Percentiles rank a stretch among this genome's conserved stretches.
These are phyloP conservation scores for Drosophila bipectinata DNA, from an alignment of 1,140 invertebrate species.

Conservation along the genomic window DNA sequence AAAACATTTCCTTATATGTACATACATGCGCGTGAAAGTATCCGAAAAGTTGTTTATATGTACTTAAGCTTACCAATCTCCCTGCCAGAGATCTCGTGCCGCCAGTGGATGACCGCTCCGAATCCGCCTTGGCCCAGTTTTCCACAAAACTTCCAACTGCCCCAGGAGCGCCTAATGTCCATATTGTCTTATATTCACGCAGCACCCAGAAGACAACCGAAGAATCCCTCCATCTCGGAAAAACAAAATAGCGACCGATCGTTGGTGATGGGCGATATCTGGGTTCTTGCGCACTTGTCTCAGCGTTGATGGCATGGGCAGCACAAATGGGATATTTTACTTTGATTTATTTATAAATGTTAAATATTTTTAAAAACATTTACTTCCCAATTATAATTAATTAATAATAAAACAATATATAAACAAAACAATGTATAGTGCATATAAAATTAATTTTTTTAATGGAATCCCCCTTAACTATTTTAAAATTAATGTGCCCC, in stretches of 20 bases:
- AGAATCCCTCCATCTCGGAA: slow-evolving; percentile 19
- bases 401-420: background rate
- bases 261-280: slow-evolving; percentile 14
- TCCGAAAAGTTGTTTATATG: slow-evolving; percentile 15
- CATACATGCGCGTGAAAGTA: background rate
- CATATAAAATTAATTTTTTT: no score
- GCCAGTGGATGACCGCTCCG: slow-evolving; percentile 64
- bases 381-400: background rate
- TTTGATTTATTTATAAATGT: background rate
- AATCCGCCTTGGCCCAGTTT: slow-evolving; percentile 66
- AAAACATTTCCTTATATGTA: slow-evolving; percentile 18
- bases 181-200: background rate
- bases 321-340: background rate
- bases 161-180: background rate
- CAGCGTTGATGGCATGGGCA: background rate
- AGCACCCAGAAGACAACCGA: background rate
- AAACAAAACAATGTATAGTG: no score
- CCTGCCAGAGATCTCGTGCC: slow-evolving; percentile 32
- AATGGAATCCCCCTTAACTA: background rate
- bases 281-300: background rate
- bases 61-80: slow-evolving; percentile 59
- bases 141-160: slow-evolving; percentile 38
- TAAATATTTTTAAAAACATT: background rate
- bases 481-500: background rate
- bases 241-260: slow-evolving; percentile 9